phyloP scores from a whole-genome alignment of 1,140 invertebrate species.

The Chymomyza costata region DNA sequence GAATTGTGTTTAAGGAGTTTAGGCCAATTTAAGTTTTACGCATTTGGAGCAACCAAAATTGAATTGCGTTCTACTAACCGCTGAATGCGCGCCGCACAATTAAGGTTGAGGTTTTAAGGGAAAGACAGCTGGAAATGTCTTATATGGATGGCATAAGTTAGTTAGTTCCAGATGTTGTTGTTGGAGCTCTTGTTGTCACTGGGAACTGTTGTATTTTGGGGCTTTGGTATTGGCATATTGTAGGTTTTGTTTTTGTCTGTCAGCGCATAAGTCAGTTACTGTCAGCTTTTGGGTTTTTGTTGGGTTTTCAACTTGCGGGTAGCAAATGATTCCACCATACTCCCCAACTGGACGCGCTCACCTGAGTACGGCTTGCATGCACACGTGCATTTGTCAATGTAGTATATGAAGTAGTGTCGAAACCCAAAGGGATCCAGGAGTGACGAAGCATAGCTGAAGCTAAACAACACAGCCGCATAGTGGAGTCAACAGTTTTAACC shows the following conservation, averaged over 20 bases:
- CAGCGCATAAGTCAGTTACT: conserved; percentile 69
- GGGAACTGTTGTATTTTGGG: conserved; percentile 3
- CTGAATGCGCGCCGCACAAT: conserved; percentile 69
- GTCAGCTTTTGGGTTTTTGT: conserved; percentile 33
- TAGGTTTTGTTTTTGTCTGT: conserved; percentile 42
- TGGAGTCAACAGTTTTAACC: conserved; percentile 2
- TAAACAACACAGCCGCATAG: conserved; percentile 20
- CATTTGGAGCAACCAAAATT: conserved; percentile 66
- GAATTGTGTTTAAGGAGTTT: neutral
- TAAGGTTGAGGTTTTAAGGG: conserved; percentile 67
- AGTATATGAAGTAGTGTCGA: neutral
- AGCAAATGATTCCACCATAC: too few species aligned
- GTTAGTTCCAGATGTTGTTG: neutral
- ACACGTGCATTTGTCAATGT: conserved; percentile 3
- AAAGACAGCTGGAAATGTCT: too few species aligned
- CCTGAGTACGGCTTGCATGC: conserved; percentile 10
- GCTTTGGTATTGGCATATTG: conserved; percentile 53
- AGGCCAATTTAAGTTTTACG: too few species aligned
- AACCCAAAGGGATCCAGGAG: conserved; percentile 14
- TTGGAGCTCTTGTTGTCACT: neutral
- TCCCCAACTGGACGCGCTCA: conserved; percentile 32
- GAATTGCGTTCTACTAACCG: conserved; percentile 70
- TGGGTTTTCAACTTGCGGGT: too few species aligned
- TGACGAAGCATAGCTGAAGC: conserved; percentile 35
- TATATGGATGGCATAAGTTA: too few species aligned